A percentile compares a stretch with the other conserved stretches of the same genome.
phyloP scores from a whole-genome alignment of 2,888 invertebrate species.

The Resseliella maxima region DNA sequence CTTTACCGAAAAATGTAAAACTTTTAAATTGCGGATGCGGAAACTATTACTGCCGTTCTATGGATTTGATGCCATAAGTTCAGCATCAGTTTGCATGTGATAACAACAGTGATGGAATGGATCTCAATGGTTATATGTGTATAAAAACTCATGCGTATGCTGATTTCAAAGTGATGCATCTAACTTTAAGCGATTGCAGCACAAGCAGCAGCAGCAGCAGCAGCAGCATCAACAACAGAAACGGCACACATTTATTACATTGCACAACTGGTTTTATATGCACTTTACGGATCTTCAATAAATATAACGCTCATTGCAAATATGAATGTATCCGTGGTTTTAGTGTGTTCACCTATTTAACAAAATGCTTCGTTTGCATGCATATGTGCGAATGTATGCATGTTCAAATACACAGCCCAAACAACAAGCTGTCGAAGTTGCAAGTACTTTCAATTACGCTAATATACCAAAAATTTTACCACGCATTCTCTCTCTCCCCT shows the following conservation, averaged over 20 bases:
- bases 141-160: not conserved
- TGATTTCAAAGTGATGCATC: conserved; percentile 4
- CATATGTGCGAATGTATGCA: not conserved
- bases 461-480: conserved; percentile 17
- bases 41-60: conserved; percentile 43
- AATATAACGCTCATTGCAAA: not conserved
- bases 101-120: not conserved
- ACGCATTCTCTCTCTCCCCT: not conserved
- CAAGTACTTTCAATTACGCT: conserved; percentile 25
- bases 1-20: conserved; percentile 2
- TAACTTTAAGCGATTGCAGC: not conserved
- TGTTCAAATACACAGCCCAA: not conserved
- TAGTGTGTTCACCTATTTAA: not conserved
- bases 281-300: conserved; percentile 11
- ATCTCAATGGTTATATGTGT: not conserved
- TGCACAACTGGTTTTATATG: not conserved
- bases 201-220: not conserved
- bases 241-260: not conserved
- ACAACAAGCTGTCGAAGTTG: conserved; percentile 31
- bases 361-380: not conserved
- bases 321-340: not conserved
- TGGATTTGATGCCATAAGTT: conserved; percentile 48
- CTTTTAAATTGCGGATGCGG: conserved; percentile 21
- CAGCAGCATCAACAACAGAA: not conserved
- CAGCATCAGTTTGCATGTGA: conserved; percentile 27